Evolutionary conservation across 2,113 vertebrate genomes (phyloP).

Genomic region (Falcunculus frontatus): DNA sequence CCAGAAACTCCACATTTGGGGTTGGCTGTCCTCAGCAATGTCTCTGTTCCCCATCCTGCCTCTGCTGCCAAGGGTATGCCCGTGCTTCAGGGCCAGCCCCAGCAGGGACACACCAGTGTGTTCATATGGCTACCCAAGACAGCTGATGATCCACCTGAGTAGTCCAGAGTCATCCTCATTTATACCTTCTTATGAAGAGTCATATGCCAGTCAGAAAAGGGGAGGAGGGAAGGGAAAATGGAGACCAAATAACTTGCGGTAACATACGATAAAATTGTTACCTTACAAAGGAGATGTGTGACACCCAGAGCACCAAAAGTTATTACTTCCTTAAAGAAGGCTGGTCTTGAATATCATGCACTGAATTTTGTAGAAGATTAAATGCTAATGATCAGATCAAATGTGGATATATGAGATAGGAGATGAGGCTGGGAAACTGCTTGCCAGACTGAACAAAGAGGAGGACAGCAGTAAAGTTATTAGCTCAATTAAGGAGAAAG

Average conservation of each 20-base stretch:
- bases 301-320: not conserved
- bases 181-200: not conserved
- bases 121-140: not conserved
- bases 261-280: not conserved
- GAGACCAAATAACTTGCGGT: not conserved
- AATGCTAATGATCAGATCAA: slow-evolving; percentile 48
- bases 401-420: slow-evolving; percentile 16
- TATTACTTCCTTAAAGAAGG: not conserved
- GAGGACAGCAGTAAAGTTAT: slow-evolving; percentile 44
- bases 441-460: slow-evolving; percentile 38
- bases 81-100: not conserved
- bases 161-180: not conserved
- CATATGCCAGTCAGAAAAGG: not conserved
- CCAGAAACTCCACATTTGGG: fast-evolving
- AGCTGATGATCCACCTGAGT: not conserved
- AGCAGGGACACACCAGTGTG: not conserved
- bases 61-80: not conserved
- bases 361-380: slow-evolving; percentile 16
- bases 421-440: slow-evolving; percentile 48
- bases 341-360: not conserved
- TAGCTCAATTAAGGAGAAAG: slow-evolving; percentile 58
- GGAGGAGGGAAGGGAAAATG: not conserved
- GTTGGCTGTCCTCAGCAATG: not conserved
- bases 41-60: not conserved
- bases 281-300: not conserved